These are phyloP conservation scores for Leistus spinibarbis DNA, from an alignment of 2,888 invertebrate species.

Conservation along the genomic window DNA sequence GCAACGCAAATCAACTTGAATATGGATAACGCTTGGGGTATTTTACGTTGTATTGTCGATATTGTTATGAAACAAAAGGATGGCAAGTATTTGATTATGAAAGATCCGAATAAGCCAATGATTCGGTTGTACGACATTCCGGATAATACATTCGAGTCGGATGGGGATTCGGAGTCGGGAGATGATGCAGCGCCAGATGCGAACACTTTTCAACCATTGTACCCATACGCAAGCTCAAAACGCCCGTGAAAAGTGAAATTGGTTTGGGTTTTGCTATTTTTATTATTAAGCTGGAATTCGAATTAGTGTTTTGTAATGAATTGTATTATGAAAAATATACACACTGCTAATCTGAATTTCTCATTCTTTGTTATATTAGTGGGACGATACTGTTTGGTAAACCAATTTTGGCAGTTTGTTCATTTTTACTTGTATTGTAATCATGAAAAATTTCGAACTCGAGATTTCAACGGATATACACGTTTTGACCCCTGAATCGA, in stretches of 20 bases:
- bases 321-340: conserved; percentile 19
- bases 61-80: conserved; percentile 96
- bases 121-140: conserved; percentile 98
- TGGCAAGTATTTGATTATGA: conserved; percentile 97
- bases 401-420: no score
- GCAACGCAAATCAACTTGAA: conserved; percentile 98
- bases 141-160: conserved; percentile 97
- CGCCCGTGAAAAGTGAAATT: conserved; percentile 19
- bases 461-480: no score
- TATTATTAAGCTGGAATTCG: conserved; percentile 25
- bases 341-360: not conserved
- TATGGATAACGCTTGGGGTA: conserved; percentile 99
- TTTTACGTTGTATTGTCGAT: conserved; percentile 95
- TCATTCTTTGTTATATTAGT: no score
- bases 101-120: conserved; percentile 98
- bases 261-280: not conserved
- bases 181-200: conserved; percentile 64
- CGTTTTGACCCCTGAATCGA: no score
- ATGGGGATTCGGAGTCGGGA: conserved; percentile 89
- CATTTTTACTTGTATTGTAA: no score
- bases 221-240: conserved; percentile 50
- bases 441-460: no score
- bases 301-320: conserved; percentile 27
- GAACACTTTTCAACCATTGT: conserved; percentile 54
- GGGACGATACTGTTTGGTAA: no score